Evolutionary conservation across 2,888 invertebrate species (phyloP), one percentile per base, ranked within the genome.

Genomic region (Notodonta ziczac): DNA sequence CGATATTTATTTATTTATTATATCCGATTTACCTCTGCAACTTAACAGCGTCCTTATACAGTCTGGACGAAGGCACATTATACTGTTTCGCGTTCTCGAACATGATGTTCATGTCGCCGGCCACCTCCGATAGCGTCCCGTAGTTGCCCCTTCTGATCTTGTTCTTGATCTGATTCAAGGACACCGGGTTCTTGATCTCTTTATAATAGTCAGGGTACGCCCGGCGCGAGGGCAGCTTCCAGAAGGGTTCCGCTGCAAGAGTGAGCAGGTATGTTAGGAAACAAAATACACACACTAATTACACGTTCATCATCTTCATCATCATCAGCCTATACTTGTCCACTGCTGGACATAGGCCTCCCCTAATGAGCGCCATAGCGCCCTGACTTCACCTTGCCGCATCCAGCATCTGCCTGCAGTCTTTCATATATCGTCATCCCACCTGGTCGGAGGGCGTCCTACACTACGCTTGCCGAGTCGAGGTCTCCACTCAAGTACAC

Each of bases 151-250:
- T 96, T 78, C 96, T 95, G n/a, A 98, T 94, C 85, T 97, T 98
- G 62, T 96, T 96, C 72, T 96, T 95, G 65, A 99, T 99, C 92
- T 99, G 98, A 73, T 97, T 96, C 79, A 99, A 91, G 0, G 99
- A 99, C 74, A 99, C 96, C 0, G 99, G 99, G 81, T 97, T 97
- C 83, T 98, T 98, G 58, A 99, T 99, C 84, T 98, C 98, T 77
- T 97, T 97, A 91, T 99, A 99, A 88, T 99, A 99, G 90, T 99
- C 99, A 0, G 99, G 98, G 91, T 99, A 99, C 71, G 96, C 96
- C 62, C 98, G 94, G 55, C 96, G 97, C 8, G 97, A 98, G 0
- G 99, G 99, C 62, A 99, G 93, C 80, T 97, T 97, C 96, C 97
- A 97, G 90, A 99, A 98, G 0, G 98, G 98, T 81, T 99, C 98